phyloP scores from a whole-genome alignment of 2,888 invertebrate species.

The Agrochola lota region DNA sequence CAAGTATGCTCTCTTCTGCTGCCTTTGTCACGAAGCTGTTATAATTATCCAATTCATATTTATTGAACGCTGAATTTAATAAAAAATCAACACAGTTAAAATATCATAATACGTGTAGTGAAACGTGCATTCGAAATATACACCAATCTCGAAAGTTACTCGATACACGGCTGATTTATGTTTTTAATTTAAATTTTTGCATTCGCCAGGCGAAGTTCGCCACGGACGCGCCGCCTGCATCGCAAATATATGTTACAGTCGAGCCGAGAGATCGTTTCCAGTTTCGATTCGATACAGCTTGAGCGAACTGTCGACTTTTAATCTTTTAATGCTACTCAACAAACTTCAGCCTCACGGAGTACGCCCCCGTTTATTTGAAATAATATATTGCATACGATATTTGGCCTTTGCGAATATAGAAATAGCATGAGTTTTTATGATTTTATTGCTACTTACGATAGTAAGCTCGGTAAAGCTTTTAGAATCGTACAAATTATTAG shows the following conservation, averaged over 20 bases:
- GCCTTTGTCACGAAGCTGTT: constrained; percentile 34
- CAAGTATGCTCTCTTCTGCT: constrained; percentile 53
- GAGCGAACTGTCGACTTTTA: constrained; percentile 89
- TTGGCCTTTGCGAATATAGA: constrained; percentile 47
- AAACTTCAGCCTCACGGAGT: constrained; percentile 80
- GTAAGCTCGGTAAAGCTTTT: constrained; percentile 13
- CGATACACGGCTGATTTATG: constrained; percentile 91
- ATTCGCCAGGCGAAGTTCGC: constrained; percentile 89
- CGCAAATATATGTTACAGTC: constrained; percentile 88
- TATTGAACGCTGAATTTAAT: constrained; percentile 55
- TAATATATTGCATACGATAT: constrained; percentile 67
- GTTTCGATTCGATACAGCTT: constrained; percentile 87
- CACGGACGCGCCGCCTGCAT: constrained; percentile 89
- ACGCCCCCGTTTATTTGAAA: constrained; percentile 78
- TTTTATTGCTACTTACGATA: constrained; percentile 11
- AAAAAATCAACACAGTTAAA: constrained; percentile 70
- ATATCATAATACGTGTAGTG: constrained; percentile 76
- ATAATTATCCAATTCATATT: constrained; percentile 45
- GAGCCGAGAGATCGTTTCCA: constrained; percentile 85
- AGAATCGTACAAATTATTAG: constrained; percentile 31
- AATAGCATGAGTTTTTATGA: constrained; percentile 10
- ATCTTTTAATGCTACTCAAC: constrained; percentile 90
- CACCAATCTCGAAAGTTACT: constrained; percentile 89
- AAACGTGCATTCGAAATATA: constrained; percentile 85
- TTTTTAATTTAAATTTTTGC: constrained; percentile 91